Conservation (phyloP, 2,797 vertebrate genomes). For the Labeo calbasu region DNA sequence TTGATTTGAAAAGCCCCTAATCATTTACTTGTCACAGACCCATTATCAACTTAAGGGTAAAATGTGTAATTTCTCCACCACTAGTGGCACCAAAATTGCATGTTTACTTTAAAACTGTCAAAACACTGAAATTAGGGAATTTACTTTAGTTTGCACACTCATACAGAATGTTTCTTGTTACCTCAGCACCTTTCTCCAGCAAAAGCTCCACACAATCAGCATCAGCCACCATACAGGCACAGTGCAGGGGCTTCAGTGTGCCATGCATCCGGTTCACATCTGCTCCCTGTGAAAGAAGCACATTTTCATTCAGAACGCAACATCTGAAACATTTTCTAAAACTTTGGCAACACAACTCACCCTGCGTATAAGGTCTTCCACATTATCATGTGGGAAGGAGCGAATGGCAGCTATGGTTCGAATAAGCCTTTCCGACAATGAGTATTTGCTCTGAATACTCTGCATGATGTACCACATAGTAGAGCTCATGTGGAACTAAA, state of each 20-base stretch:
- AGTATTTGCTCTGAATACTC: constrained; percentile 96
- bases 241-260: constrained; percentile 94
- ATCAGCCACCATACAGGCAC: constrained; percentile 97
- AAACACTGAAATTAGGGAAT: neutral
- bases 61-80: neutral
- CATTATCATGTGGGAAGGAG: constrained; percentile 94
- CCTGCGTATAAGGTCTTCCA: constrained; percentile 94
- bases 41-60: neutral
- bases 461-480: constrained; percentile 99
- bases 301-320: neutral
- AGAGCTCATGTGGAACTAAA: constrained; percentile 84
- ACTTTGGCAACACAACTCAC: constrained; percentile 66
- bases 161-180: constrained; percentile 56
- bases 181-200: constrained; percentile 95
- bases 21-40: neutral
- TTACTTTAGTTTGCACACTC: neutral
- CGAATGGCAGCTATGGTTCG: constrained; percentile 95
- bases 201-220: constrained; percentile 94
- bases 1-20: neutral
- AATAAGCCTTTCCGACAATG: constrained; percentile 94
- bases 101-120: neutral
- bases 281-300: constrained; percentile 81
- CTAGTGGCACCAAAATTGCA: neutral
- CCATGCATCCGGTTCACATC: constrained; percentile 97
- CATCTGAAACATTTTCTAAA: neutral